phyloP scores from a whole-genome alignment of 2,888 invertebrate species.

The Campoplex capitator region DNA sequence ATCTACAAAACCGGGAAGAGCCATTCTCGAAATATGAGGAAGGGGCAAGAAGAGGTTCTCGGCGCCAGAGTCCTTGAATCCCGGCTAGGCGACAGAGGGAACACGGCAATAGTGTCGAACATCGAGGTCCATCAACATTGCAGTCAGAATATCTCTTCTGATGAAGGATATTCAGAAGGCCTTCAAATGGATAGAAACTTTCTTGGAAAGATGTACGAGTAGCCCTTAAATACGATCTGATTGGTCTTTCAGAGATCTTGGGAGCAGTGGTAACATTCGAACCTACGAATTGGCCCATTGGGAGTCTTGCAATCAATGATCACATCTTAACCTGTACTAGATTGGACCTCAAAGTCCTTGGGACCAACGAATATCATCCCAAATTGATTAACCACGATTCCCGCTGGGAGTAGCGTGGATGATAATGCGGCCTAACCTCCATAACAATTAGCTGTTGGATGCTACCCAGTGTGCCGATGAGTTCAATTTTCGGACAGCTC shows the following conservation, averaged over 20 bases:
- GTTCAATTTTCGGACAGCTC: neutral
- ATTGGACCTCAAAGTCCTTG: neutral
- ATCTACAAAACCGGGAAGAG: slow-evolving; percentile 40
- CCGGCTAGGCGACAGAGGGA: slow-evolving; percentile 41
- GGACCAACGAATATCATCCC: neutral
- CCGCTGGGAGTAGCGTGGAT: neutral
- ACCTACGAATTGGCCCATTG: neutral
- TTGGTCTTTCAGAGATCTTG: neutral
- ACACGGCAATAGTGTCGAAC: slow-evolving; percentile 60
- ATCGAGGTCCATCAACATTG: slow-evolving; percentile 26
- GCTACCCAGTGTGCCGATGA: neutral
- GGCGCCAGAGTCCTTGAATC: slow-evolving; percentile 43
- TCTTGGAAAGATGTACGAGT: neutral
- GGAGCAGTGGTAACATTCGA: neutral
- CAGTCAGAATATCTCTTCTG: neutral
- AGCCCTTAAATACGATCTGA: neutral
- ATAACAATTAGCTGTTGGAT: neutral
- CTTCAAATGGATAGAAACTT: neutral
- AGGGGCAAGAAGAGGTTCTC: slow-evolving; percentile 49
- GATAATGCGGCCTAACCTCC: neutral
- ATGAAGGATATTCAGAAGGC: neutral
- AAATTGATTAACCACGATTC: neutral
- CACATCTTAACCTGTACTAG: neutral
- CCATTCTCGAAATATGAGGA: slow-evolving; percentile 32
- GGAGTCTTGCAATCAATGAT: neutral